These are phyloP conservation scores for Ramphastos sulfuratus DNA, from an alignment of 2,113 vertebrate genomes.

Conservation along the genomic window DNA sequence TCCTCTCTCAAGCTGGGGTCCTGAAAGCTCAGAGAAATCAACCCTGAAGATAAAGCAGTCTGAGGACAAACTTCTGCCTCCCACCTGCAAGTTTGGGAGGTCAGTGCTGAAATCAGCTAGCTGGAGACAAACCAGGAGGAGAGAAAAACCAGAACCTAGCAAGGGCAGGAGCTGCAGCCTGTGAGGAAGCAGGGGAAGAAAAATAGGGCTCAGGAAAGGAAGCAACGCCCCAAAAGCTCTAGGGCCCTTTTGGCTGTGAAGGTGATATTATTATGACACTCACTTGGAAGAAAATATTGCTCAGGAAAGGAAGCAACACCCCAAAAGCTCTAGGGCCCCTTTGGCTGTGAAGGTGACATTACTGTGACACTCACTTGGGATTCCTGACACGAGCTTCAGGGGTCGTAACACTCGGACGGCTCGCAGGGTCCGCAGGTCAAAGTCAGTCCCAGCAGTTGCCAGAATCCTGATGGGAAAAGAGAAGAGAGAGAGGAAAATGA, in stretches of 20 bases:
- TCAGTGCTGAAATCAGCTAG: not conserved
- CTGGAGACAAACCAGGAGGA: rapidly evolving
- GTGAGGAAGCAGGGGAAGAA: rapidly evolving
- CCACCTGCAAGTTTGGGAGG: not conserved
- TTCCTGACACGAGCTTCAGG: constrained; percentile 94
- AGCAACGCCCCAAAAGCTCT: rapidly evolving
- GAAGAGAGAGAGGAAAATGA: not conserved
- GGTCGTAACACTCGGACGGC: constrained; percentile 93
- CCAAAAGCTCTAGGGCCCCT: not conserved
- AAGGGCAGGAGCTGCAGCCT: not conserved
- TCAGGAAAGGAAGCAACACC: rapidly evolving
- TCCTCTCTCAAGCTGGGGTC: not conserved
- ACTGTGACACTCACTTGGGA: constrained; percentile 87
- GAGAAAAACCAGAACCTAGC: not conserved
- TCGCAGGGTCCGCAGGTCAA: constrained; percentile 91
- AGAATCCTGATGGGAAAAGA: constrained; percentile 82
- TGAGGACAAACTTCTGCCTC: not conserved
- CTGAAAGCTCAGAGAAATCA: not conserved
- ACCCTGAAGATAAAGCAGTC: not conserved
- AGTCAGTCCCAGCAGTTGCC: constrained; percentile 91
- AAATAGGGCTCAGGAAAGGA: not conserved
- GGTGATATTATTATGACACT: constrained; percentile 21
- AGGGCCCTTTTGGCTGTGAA: not conserved
- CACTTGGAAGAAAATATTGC: constrained; percentile 68
- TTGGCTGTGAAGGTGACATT: rapidly evolving